Percentiles rank a stretch among this genome's conserved stretches.
Evolutionary conservation across 2,113 vertebrate genomes (phyloP).

Genomic region (Suncus etruscus): DNA sequence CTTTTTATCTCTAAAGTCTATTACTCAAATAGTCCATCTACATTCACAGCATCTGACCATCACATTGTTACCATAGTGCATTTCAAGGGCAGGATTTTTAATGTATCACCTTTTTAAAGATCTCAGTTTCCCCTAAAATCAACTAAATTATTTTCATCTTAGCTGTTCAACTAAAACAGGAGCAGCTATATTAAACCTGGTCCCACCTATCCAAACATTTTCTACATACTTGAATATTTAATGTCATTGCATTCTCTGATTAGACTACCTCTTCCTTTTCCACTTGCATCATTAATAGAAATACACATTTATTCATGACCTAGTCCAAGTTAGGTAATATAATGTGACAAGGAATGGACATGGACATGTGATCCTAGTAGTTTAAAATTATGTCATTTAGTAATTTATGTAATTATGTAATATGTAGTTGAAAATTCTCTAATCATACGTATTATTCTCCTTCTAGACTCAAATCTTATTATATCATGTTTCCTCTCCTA

Average conservation of each 20-base stretch:
- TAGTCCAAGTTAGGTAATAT: background rate
- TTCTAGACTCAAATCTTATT: background rate
- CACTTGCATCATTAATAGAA: background rate
- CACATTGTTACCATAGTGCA: background rate
- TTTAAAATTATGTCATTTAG: too few species aligned
- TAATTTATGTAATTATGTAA: rapidly evolving
- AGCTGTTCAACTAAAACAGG: too few species aligned
- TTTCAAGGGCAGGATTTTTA: background rate
- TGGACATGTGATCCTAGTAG: rapidly evolving
- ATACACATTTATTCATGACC: background rate
- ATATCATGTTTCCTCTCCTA: background rate
- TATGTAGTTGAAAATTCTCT: background rate
- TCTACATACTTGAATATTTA: background rate
- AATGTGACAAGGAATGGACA: background rate
- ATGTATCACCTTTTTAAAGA: background rate
- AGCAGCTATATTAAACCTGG: background rate
- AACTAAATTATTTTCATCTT: background rate
- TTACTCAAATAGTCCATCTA: background rate
- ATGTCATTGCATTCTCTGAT: background rate
- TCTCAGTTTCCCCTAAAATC: background rate
- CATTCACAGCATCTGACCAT: background rate
- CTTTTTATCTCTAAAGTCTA: background rate
- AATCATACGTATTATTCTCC: rapidly evolving
- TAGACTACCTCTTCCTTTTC: background rate
- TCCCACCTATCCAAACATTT: background rate